Conservation (phyloP, 1,140 invertebrate species). For the Drosophila bocqueti region DNA sequence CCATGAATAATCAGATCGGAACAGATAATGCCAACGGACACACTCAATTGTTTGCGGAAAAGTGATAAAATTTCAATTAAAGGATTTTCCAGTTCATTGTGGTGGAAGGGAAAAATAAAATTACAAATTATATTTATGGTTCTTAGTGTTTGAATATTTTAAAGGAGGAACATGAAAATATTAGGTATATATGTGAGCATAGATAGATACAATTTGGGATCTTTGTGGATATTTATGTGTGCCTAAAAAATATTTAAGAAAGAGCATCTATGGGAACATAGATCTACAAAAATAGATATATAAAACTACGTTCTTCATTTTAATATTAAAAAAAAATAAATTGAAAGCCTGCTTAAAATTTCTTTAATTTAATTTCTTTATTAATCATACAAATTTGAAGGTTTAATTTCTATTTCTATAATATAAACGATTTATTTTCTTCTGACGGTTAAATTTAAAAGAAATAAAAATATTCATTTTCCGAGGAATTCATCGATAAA, state of each 20-base stretch:
- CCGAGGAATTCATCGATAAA: too few relatives aligned
- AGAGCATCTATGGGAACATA: too few relatives aligned
- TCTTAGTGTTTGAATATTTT: constrained; percentile 10
- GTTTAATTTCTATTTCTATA: too few relatives aligned
- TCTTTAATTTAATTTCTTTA: too few relatives aligned
- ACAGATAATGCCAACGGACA: constrained; percentile 23
- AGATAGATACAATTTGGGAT: neutral
- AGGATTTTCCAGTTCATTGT: constrained; percentile 38
- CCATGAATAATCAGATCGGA: constrained; percentile 42
- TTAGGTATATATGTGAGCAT: neutral
- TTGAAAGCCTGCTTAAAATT: too few relatives aligned
- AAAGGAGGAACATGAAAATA: neutral
- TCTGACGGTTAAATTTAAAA: neutral
- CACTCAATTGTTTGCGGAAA: constrained; percentile 10
- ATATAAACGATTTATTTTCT: neutral
- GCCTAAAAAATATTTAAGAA: neutral
- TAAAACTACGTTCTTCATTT: too few relatives aligned
- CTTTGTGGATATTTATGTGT: neutral
- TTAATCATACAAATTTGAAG: too few relatives aligned
- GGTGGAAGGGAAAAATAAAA: constrained; percentile 6
- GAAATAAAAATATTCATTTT: too few relatives aligned
- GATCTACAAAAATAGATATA: too few relatives aligned
- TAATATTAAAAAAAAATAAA: too few relatives aligned
- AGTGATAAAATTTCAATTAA: constrained; percentile 42
- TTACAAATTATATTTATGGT: constrained; percentile 20